Base-by-base conservation (phyloP, 2,888 invertebrate species). In the Gymnoscelis rufifasciata region DNA sequence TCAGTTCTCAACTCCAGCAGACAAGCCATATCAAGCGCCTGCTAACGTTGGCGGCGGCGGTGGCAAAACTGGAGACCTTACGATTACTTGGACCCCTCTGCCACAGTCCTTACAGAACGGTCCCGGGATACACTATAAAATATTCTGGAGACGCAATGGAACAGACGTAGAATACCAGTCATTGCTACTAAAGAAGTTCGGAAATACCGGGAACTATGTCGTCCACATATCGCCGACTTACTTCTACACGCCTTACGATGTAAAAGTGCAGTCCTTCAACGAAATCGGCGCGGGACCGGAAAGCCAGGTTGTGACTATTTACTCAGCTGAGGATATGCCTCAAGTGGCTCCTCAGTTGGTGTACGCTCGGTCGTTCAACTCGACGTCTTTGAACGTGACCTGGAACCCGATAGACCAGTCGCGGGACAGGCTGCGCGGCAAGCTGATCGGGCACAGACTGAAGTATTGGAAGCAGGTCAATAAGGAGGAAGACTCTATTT, bases 31-130 rank as follows among this genome's bases (percentile, higher is more conserved):
- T 57, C 91, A 91, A 62, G 91, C 93, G 4, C 97, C 97, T 1
- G 73, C 83, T 3, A 94, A 95, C 63, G 91, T 99, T 28, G 92
- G 95, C 10, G 98, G 98, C 0, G 98, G 98, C 3, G 98, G 98
- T 31, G 98, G 98, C 7, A 98, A 97, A 79, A 96, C 97, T 52
- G 97, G 98, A 0, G 97, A 97, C 70, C 91, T 99, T 2, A 95
- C 95, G 0, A 96, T 99, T 40, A 94, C 92, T 0, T 98, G 98
- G 98, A 90, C 92, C 59, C 93, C 95, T 0, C 72, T 97, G 19
- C 89, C 91, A 51, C 80, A 91, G 0, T 90, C 94, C 50, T 92
- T 97, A 58, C 97, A 97, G 75, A 96, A 97, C 73, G 97, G 95
- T 0, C 94, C 94, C 14, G 95, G 94, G 29, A 93, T 97, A 54